These are phyloP conservation scores for Molorchus minor DNA, from an alignment of 2,888 invertebrate species.

Conservation along the genomic window DNA sequence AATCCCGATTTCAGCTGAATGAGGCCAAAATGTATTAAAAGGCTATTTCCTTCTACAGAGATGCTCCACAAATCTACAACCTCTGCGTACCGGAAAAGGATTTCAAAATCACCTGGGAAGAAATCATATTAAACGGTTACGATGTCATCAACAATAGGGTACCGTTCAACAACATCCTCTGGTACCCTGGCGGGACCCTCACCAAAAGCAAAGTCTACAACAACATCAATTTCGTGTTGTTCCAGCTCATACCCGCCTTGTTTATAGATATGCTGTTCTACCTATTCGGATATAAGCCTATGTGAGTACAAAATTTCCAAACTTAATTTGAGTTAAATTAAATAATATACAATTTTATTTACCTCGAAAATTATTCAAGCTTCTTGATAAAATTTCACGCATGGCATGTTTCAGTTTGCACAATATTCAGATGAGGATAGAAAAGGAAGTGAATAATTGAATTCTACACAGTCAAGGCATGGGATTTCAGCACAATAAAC, in stretches of 20 bases:
- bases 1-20: no score
- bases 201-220: slow-evolving; percentile 80
- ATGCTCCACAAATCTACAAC: slow-evolving; percentile 41
- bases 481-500: slow-evolving; percentile 83
- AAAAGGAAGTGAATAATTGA: slow-evolving; percentile 87
- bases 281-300: slow-evolving; percentile 84
- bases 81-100: slow-evolving; percentile 42
- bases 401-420: slow-evolving; percentile 28
- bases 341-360: not conserved
- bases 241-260: slow-evolving; percentile 92
- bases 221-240: slow-evolving; percentile 82
- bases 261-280: slow-evolving; percentile 81
- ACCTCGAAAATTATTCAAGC: not conserved
- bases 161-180: slow-evolving; percentile 84
- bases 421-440: slow-evolving; percentile 66
- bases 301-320: slow-evolving; percentile 68
- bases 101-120: slow-evolving; percentile 79
- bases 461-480: slow-evolving; percentile 90
- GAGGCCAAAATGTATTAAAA: not conserved
- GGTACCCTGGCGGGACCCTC: slow-evolving; percentile 88
- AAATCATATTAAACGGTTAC: slow-evolving; percentile 82
- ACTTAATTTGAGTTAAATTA: not conserved
- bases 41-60: slow-evolving; percentile 31
- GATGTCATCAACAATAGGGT: slow-evolving; percentile 78
- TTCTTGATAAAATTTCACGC: slow-evolving; percentile 8